Evolutionary conservation across 92 coral and sea anemone genomes (phyloP), one percentile per base, ranked within the genome.

Genomic region (Phenganax subtilis): DNA sequence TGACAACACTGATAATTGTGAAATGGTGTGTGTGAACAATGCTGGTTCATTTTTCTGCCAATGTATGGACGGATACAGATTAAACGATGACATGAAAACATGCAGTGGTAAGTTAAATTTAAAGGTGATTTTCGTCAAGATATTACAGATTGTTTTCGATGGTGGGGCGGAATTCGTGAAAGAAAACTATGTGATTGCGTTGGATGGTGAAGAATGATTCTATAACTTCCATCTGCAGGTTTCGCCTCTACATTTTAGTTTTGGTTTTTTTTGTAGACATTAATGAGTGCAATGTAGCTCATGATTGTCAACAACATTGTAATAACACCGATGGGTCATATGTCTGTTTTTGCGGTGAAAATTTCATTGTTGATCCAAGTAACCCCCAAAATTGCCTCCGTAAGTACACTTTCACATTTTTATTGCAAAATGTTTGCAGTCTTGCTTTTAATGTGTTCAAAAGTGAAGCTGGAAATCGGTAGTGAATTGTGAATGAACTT

Each of bases 41-140:
- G 90, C 88, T 15, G 96, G 96, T 0, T 87, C 91, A 17, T 91
- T 82, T 76, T 55, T 20, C 51, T 91, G 96, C 73, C 67, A 85
- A 52, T 91, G 96, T 65, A 61, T 75, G 64, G 66, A 57, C 31
- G 96, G 96, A 30, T 91, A 72, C 75, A 71, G 20, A 54, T 85
- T 89, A 16, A 47, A 69, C 74, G 78, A 25, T 44, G 86, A 89
- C 57, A 86, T 80, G 53, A 62, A 37, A 44, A 80, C 70, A 52
- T 91, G 96, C 55, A 68, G 52, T 16, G 96, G 96, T 91, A 80
- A 79, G 84, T 37, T 37, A 5, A 37, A 37, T 37, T 37, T 5
- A 37, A 37, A 37, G 47, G 47, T 37, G 47, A 37, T 37, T 37
- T 37, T 37, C 47, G 5, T 37, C 3, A 37, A 37, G 47, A 37